Conservation (phyloP, 1,140 invertebrate species). For the Leguminivora glycinivorella region DNA sequence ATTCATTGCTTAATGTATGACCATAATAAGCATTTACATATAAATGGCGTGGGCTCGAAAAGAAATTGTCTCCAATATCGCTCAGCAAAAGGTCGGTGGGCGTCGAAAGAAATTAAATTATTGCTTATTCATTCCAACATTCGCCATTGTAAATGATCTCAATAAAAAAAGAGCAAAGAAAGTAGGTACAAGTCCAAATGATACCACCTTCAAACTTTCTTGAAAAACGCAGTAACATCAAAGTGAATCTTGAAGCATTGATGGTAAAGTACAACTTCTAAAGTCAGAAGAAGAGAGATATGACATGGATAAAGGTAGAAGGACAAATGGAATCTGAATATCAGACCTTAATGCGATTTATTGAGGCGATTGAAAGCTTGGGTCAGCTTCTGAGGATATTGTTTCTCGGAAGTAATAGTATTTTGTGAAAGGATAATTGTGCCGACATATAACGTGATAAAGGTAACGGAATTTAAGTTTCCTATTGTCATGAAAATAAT, state of each 20-base stretch:
- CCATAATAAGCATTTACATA: slow-evolving; percentile 16
- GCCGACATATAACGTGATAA: not conserved
- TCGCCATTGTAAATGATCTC: slow-evolving; percentile 25
- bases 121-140: slow-evolving; percentile 28
- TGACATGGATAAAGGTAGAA: not conserved
- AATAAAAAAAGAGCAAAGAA: slow-evolving; percentile 27
- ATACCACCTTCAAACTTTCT: not conserved
- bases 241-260: not conserved
- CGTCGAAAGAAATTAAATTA: slow-evolving; percentile 26
- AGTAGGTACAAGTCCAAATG: slow-evolving; percentile 19
- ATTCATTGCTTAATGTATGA: not conserved
- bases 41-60: slow-evolving; percentile 8
- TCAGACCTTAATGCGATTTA: slow-evolving; percentile 23
- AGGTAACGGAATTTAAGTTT: not conserved
- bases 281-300: not conserved
- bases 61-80: slow-evolving; percentile 24
- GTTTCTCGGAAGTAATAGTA: slow-evolving; percentile 20
- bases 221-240: not conserved
- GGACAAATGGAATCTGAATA: slow-evolving; percentile 19
- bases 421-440: slow-evolving; percentile 8
- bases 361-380: slow-evolving; percentile 25
- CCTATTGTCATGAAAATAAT: too few relatives aligned
- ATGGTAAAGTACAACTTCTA: not conserved
- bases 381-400: slow-evolving; percentile 1
- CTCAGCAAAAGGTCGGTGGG: slow-evolving; percentile 24